A percentile compares a stretch with the other conserved stretches of the same genome.
phyloP scores from a whole-genome alignment of 2,113 vertebrate species.

The Bufo gargarizans region DNA sequence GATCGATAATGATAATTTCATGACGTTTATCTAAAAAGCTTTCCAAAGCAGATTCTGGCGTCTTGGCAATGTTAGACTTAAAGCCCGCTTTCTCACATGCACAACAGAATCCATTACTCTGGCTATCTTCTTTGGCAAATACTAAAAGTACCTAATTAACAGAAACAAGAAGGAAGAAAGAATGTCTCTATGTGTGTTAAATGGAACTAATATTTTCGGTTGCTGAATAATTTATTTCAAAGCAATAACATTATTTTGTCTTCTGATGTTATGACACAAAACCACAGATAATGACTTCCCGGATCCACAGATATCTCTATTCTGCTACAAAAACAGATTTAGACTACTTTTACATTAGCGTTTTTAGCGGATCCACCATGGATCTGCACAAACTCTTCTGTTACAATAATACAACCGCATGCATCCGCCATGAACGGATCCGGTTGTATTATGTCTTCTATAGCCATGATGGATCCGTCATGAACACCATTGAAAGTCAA shows the following conservation, averaged over 20 bases:
- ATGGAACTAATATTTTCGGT: slow-evolving; percentile 3
- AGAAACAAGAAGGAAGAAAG: slow-evolving; percentile 59
- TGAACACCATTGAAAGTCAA: no score
- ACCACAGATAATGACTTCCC: slow-evolving; percentile 18
- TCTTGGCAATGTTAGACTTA: slow-evolving; percentile 82
- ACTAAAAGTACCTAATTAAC: slow-evolving; percentile 92
- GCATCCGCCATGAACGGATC: no score
- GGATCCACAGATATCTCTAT: not conserved
- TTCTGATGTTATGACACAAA: slow-evolving; percentile 27
- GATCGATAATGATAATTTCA: slow-evolving; percentile 95
- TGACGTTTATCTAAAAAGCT: slow-evolving; percentile 91
- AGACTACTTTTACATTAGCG: no score
- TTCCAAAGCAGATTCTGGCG: slow-evolving; percentile 84
- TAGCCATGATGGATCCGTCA: no score
- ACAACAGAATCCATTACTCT: slow-evolving; percentile 91
- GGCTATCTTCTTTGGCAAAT: slow-evolving; percentile 96
- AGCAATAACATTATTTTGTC: not conserved
- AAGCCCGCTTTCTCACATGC: slow-evolving; percentile 94
- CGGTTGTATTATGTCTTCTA: no score
- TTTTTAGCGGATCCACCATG: no score
- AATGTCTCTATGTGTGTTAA: not conserved
- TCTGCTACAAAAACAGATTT: no score
- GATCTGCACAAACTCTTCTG: no score
- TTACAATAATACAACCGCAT: no score
- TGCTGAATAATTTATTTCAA: slow-evolving; percentile 25